Conservation (phyloP, 2,113 vertebrate genomes). For the Platichthys flesus region DNA sequence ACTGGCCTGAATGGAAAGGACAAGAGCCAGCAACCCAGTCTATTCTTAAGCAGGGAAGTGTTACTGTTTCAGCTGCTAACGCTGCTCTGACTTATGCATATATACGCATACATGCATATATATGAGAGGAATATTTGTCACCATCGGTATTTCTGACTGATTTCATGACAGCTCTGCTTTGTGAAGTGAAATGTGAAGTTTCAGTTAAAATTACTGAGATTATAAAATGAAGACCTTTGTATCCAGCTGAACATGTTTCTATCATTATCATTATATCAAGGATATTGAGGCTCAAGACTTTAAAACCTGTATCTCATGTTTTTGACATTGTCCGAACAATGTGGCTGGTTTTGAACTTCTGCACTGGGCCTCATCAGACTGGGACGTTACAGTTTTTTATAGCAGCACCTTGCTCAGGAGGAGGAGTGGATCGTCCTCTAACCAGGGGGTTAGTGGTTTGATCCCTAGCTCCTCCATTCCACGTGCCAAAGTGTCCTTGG, state of each 20-base stretch:
- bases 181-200: neutral
- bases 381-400: neutral
- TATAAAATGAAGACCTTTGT: neutral
- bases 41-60: conserved; percentile 78
- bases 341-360: neutral
- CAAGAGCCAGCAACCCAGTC: conserved; percentile 73
- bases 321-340: neutral
- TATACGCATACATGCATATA: conserved; percentile 72
- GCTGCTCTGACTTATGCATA: conserved; percentile 71
- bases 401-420: no score
- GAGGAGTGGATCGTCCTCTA: neutral
- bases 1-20: conserved; percentile 78
- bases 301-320: neutral
- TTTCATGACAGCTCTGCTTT: neutral
- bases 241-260: neutral
- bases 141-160: conserved; percentile 47
- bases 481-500: no score
- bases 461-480: no score
- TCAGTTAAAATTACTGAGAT: neutral
- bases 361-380: conserved; percentile 10
- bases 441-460: no score
- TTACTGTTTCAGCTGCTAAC: conserved; percentile 83
- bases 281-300: neutral
- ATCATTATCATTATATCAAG: no score
- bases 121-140: conserved; percentile 53